Evolutionary conservation across 1,140 invertebrate genomes (phyloP), one percentile per base, ranked within the genome.

Genomic region (Scaptomyza pallida): DNA sequence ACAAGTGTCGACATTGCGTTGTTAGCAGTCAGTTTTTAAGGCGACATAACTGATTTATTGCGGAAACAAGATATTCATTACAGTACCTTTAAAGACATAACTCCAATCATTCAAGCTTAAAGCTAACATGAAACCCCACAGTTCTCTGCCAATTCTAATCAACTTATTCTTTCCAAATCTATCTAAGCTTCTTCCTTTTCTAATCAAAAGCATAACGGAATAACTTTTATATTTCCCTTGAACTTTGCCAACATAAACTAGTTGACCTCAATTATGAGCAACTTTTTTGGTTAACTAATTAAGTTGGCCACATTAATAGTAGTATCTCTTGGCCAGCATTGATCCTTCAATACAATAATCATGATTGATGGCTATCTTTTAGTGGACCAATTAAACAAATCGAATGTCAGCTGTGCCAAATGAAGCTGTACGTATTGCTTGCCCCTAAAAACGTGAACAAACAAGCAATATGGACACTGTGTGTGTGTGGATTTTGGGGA

Each of bases 301-400:
- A 62, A 68, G 44, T 85, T 57, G 65, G 41, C 35, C 33, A 47
- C 54, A 69, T 67, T 61, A 64, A 56, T n/a, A 37, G 33, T 37
- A 6, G 26, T 75, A 55, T 26, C n/a, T 64, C 43, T 44, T 1
- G 9, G 37, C 8, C n/a, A n/a, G n/a, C n/a, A n/a, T 6, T 30
- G 45, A 15, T 48, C 10, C 15, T 23, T 21, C 10, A 19, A 64
- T 10, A 30, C 44, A 72, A n/a, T n/a, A 69, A 61, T 44, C 68
- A 72, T 85, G 80, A 85, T 85, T 80, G 80, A 85, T 85, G 73
- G 47, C 61, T 75, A 77, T 85, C 81, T 86, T 70, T 86, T 81
- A 86, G 81, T 56, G 48, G 77, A 64, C 77, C 82, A 86, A 88
- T 86, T 86, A 86, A 86, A 81, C 82, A 78, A 88, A 88, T 86